A percentile compares a stretch with the other conserved stretches of the same genome.
Conservation (phyloP, 2,797 vertebrate genomes). For the Adelosebastes latens region DNA sequence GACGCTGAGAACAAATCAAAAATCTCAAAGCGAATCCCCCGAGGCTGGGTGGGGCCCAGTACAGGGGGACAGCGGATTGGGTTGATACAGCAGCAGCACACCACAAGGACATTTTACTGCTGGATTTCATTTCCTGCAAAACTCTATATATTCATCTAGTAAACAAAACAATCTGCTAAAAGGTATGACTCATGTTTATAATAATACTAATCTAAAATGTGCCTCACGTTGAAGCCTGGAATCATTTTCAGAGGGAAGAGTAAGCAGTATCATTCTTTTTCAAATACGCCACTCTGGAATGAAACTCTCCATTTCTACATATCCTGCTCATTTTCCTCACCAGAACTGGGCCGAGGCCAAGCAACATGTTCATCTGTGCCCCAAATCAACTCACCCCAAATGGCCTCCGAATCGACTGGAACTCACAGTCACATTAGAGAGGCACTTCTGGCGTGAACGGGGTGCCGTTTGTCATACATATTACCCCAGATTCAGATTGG, state of each 20-base stretch:
- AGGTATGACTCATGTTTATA: conserved; percentile 21
- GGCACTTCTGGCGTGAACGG: conserved; percentile 49
- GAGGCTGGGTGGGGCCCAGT: neutral
- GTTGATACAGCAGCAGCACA: neutral
- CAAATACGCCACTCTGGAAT: neutral
- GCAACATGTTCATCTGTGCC: conserved; percentile 21
- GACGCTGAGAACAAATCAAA: conserved; percentile 51
- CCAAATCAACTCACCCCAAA: conserved; percentile 52
- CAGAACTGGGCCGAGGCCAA: conserved; percentile 13
- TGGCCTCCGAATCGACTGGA: conserved; percentile 42
- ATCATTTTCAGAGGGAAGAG: conserved; percentile 4
- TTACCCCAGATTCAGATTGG: conserved; percentile 54
- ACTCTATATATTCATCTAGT: conserved; percentile 2
- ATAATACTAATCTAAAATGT: neutral
- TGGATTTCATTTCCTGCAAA: conserved; percentile 25
- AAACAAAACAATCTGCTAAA: conserved; percentile 26
- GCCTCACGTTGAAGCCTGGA: neutral
- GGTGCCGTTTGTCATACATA: conserved; percentile 58
- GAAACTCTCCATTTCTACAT: neutral
- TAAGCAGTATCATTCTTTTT: neutral
- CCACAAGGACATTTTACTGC: conserved; percentile 37
- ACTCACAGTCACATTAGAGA: conserved; percentile 55
- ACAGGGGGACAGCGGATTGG: conserved; percentile 12
- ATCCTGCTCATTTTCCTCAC: neutral
- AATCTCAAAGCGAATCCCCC: conserved; percentile 19